These are phyloP conservation scores for Propithecus perrieri DNA, from an alignment of 2,797 vertebrate genomes.

Conservation along the genomic window DNA sequence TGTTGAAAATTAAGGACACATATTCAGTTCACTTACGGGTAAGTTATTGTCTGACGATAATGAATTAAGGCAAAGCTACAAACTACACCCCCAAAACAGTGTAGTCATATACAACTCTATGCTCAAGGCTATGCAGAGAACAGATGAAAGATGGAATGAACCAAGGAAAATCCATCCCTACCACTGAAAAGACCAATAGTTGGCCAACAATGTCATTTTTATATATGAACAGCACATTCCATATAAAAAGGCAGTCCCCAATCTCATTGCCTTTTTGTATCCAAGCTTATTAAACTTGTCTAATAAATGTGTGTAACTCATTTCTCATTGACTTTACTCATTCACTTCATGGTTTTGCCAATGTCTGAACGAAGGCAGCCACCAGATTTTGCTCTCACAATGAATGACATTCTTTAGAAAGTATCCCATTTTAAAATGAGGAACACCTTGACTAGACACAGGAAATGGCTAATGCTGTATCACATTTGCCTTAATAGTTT, in stretches of 20 bases:
- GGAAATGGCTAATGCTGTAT: rapidly evolving
- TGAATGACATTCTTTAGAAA: background rate
- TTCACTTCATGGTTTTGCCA: background rate
- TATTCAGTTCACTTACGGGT: background rate
- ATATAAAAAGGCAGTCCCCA: background rate
- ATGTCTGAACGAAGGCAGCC: background rate
- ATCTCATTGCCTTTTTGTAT: background rate
- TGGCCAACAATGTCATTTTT: background rate
- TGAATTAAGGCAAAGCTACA: background rate
- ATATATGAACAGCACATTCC: background rate
- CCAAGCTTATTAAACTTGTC: background rate
- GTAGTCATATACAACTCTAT: background rate
- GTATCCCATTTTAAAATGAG: background rate
- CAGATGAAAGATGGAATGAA: background rate
- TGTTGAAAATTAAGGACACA: background rate
- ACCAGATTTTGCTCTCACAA: background rate
- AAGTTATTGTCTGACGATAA: background rate
- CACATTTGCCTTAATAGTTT: background rate
- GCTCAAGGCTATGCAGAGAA: background rate
- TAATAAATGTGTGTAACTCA: background rate
- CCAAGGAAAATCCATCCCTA: background rate
- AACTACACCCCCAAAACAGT: background rate
- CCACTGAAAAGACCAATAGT: background rate
- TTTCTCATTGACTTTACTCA: background rate
- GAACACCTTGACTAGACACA: background rate